Conservation (phyloP, 2,888 invertebrate genomes). For the Hirtodrosophila alboralis region DNA sequence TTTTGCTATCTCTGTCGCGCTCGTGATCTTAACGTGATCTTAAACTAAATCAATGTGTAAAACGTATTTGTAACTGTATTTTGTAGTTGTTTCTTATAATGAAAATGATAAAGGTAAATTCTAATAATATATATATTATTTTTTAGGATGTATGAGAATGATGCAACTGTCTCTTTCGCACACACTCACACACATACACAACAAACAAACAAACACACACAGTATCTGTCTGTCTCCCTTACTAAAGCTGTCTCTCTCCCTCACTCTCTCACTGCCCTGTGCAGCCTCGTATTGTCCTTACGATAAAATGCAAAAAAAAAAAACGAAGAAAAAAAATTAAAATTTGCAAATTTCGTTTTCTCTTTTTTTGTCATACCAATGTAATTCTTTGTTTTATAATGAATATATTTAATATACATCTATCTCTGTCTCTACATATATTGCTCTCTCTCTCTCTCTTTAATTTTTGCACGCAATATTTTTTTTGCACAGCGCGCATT, state of each 20-base stretch:
- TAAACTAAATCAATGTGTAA: slow-evolving; percentile 78
- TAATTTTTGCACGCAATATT: slow-evolving; percentile 31
- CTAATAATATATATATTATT: too few relatives aligned
- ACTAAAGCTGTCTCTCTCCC: slow-evolving; percentile 8
- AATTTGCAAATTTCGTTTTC: not conserved
- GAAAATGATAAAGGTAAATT: slow-evolving; percentile 1
- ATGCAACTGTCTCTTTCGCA: slow-evolving; percentile 53
- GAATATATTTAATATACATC: slow-evolving; percentile 10
- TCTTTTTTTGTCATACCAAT: too few relatives aligned
- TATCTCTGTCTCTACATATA: not conserved
- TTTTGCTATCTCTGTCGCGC: slow-evolving; percentile 78
- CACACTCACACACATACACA: slow-evolving; percentile 23
- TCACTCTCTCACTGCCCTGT: slow-evolving; percentile 28
- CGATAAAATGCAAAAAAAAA: not conserved
- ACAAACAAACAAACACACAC: slow-evolving; percentile 16
- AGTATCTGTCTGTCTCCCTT: slow-evolving; percentile 45
- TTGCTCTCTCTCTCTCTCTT: slow-evolving; percentile 19
- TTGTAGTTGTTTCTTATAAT: slow-evolving; percentile 68
- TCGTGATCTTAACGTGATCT: slow-evolving; percentile 78
- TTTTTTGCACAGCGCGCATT: slow-evolving; percentile 17
- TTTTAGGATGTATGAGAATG: slow-evolving; percentile 26
- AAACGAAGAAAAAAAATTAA: slow-evolving; percentile 10
- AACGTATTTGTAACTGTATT: slow-evolving; percentile 63
- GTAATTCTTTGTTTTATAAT: too few relatives aligned
- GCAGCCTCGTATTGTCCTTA: slow-evolving; percentile 7